Evolutionary conservation across 2,888 invertebrate species (phyloP).

Genomic region (Neoaliturus tenellus): DNA sequence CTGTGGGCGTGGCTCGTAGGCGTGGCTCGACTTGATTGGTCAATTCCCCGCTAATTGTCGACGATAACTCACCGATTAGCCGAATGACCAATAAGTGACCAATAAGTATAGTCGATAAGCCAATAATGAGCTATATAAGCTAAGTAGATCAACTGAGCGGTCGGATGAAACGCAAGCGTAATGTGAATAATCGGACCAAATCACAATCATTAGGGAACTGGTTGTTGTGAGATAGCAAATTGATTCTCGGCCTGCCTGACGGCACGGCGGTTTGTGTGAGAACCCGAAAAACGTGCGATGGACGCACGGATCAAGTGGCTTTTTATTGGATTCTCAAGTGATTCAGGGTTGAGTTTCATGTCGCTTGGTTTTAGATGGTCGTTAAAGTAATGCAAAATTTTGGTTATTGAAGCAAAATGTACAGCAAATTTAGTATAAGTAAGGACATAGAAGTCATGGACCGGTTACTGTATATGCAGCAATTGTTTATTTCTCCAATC

Average conservation of each 20-base stretch:
- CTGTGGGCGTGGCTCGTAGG: not conserved
- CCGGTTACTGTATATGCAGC: too few relatives aligned
- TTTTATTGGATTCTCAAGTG: too few relatives aligned
- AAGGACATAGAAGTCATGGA: too few relatives aligned
- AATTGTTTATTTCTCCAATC: too few relatives aligned
- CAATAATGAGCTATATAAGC: not conserved
- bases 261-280: not conserved
- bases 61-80: conserved; percentile 23
- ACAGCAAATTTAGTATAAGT: too few relatives aligned
- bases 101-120: not conserved
- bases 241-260: conserved; percentile 6
- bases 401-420: too few relatives aligned
- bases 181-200: conserved; percentile 22
- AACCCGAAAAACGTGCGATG: not conserved
- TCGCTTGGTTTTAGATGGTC: too few relatives aligned
- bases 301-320: too few relatives aligned
- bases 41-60: conserved; percentile 8
- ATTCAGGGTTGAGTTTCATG: too few relatives aligned
- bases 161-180: not conserved
- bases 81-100: conserved; percentile 5
- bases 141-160: not conserved
- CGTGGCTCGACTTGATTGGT: conserved; percentile 1
- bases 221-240: conserved; percentile 12
- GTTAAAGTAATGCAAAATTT: too few relatives aligned
- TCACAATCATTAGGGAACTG: conserved; percentile 42